Evolutionary conservation across 2,888 invertebrate species (phyloP), one percentile per base, ranked within the genome.

Genomic region (Euphydryas editha): DNA sequence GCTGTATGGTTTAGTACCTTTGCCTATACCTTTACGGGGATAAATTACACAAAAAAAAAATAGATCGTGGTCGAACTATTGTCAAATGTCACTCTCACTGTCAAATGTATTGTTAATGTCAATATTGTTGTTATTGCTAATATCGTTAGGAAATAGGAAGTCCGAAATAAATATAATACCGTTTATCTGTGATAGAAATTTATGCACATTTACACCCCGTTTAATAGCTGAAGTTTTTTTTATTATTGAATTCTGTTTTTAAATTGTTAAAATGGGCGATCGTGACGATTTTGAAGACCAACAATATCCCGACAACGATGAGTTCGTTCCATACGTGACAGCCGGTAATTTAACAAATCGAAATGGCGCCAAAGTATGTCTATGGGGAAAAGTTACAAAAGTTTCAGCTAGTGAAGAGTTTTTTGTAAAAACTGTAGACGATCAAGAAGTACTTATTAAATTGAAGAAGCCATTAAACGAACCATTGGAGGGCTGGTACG

Each of bases 381-480:
- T 93, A 44, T 93, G 92, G 93, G 93, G 93, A 18, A 89, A 87
- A 83, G 87, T 93, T 58, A 88, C 88, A 1, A 89, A 86, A 81
- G 90, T 92, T 70, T 84, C 87, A 42, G 86, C 87, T 0, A 88
- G 82, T 71, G 92, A 92, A 77, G 92, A 88, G 11, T 92, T 93
- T 71, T 86, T 85, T 65, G 81, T 93, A 2, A 89, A 88, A 80
- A 90, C 92, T 66, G 90, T 88, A 6, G 93, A 92, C 71, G 92
- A 92, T 42, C 89, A 90, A 72, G 93, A 93, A 75, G 76, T 93
- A n/a, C 82, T 86, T 8, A 84, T 93, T 51, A 85, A 78, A 69
- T 72, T 92, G 54, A 86, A 84, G 67, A 86, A 75, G 56, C 93
- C 92, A 0, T 71, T 91, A 63, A 83, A 79, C 37, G 93, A 92